phyloP scores from a whole-genome alignment of 2,888 invertebrate species.

The Macrosoma leucophasiata region DNA sequence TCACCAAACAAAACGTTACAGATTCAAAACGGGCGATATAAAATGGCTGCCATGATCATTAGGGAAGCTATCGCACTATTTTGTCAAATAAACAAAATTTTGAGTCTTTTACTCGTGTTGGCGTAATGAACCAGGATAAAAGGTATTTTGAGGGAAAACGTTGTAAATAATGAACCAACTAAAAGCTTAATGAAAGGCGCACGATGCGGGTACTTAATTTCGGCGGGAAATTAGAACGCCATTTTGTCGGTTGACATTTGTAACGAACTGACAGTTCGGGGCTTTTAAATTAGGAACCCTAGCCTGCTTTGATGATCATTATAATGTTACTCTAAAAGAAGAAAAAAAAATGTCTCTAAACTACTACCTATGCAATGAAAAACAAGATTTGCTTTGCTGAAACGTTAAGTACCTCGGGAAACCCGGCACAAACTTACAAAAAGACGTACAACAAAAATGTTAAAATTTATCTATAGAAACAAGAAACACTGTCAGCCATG shows the following conservation, averaged over 20 bases:
- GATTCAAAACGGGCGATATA: constrained; percentile 48
- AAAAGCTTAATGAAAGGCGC: constrained; percentile 60
- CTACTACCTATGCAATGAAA: too few relatives aligned
- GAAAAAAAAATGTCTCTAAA: too few relatives aligned
- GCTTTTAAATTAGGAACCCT: too few relatives aligned
- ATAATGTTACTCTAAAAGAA: too few relatives aligned
- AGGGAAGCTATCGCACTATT: constrained; percentile 71
- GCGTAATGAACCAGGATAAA: constrained; percentile 63
- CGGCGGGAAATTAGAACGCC: constrained; percentile 55
- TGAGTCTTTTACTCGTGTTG: constrained; percentile 64
- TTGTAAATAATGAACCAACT: constrained; percentile 63
- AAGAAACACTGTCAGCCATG: too few relatives aligned
- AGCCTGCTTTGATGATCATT: too few relatives aligned
- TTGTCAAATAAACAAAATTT: constrained; percentile 72
- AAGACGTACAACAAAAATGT: too few relatives aligned
- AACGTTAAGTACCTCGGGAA: too few relatives aligned
- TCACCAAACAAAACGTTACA: constrained; percentile 51
- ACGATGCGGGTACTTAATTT: constrained; percentile 57
- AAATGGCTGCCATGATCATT: constrained; percentile 60
- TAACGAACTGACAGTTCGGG: too few relatives aligned
- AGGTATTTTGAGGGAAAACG: constrained; percentile 60
- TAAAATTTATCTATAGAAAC: too few relatives aligned
- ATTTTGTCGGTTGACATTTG: constrained; percentile 48
- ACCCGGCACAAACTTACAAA: too few relatives aligned
- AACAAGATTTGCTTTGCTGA: too few relatives aligned